phyloP scores from a whole-genome alignment of 2,113 vertebrate genomes.

The Alligator sinensis region DNA sequence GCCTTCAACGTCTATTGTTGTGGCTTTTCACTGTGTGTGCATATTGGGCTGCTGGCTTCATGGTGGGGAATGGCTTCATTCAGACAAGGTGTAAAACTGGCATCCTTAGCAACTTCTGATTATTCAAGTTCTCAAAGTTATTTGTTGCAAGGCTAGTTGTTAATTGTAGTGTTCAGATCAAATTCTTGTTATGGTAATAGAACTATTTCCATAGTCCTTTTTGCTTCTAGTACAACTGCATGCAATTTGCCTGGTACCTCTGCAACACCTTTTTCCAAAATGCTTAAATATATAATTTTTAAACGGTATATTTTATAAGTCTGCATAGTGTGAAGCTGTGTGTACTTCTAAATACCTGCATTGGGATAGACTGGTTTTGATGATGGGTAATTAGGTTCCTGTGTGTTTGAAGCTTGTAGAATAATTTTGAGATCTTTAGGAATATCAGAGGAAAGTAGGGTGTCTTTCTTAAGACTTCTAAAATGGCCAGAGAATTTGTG shows the following conservation, averaged over 20 bases:
- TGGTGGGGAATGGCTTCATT: neutral
- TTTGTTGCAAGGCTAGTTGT: accelerated
- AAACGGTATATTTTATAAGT: neutral
- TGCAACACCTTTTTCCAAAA: neutral
- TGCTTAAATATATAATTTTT: neutral
- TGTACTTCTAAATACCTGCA: neutral
- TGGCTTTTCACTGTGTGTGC: accelerated
- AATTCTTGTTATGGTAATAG: accelerated
- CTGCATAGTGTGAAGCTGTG: neutral
- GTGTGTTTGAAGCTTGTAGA: too few relatives aligned
- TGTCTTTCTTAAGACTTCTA: neutral
- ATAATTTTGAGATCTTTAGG: neutral
- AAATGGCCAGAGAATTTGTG: too few relatives aligned
- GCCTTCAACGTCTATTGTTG: neutral
- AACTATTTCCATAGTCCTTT: neutral
- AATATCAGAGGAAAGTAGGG: neutral
- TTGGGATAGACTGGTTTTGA: neutral
- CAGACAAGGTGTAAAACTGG: neutral
- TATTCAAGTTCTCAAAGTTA: neutral
- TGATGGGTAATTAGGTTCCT: neutral
- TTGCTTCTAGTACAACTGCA: neutral
- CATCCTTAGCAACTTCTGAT: neutral
- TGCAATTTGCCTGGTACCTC: neutral
- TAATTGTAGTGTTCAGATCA: neutral
- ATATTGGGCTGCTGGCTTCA: neutral